phyloP scores from a whole-genome alignment of 2,113 vertebrate species.

The Phocoena sinus region DNA sequence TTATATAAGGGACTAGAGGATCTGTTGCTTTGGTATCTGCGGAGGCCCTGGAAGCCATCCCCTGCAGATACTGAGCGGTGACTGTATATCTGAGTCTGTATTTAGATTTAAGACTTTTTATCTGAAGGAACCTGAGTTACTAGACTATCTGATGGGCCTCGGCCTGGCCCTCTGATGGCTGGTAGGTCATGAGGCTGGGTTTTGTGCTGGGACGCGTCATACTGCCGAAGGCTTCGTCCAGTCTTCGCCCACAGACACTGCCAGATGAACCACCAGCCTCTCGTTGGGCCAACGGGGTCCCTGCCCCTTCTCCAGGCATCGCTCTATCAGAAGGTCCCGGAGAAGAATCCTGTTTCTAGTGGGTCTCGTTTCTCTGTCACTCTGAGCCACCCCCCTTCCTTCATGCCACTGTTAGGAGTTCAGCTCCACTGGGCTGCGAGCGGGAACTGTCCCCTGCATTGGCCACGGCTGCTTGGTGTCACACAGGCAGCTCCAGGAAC shows the following conservation, averaged over 20 bases:
- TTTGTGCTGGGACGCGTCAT: not conserved
- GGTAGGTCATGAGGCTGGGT: not conserved
- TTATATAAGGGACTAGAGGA: no score
- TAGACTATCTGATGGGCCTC: not conserved
- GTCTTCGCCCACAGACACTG: not conserved
- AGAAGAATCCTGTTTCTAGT: not conserved
- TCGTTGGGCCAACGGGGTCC: not conserved
- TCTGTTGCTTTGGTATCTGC: no score
- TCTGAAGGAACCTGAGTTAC: not conserved
- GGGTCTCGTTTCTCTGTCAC: not conserved
- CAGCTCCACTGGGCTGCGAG: fast-evolving
- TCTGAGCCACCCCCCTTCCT: not conserved
- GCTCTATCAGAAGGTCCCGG: not conserved
- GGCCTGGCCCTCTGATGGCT: fast-evolving
- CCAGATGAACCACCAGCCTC: not conserved
- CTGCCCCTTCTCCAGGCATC: not conserved
- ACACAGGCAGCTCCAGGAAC: not conserved
- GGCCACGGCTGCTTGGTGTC: no score
- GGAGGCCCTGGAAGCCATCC: no score
- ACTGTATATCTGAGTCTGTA: not conserved
- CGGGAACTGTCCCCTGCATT: not conserved
- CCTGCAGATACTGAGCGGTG: no score
- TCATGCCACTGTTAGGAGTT: no score
- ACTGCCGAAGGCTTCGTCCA: fast-evolving
- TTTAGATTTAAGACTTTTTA: not conserved